Evolutionary conservation across 2,797 vertebrate species (phyloP), one percentile per base, ranked within the genome.

Genomic region (Aulostomus chinensis): DNA sequence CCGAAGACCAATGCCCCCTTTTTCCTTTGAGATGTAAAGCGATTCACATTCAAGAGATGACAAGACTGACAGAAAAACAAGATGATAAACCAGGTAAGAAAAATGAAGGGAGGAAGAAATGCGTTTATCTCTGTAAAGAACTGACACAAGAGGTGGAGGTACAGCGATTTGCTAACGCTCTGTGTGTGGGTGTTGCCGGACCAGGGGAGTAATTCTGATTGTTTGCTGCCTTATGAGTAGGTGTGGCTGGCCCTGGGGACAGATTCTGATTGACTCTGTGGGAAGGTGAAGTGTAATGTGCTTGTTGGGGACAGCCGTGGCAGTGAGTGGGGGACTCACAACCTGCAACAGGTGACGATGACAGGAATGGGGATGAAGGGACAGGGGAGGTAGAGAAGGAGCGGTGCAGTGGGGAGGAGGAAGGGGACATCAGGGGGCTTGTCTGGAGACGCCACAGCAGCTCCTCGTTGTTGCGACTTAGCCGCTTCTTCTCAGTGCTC

Each of bases 381-480:
- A 73, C 31, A 0, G 88, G 87, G 21, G 88, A 88, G 33, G 86
- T 54, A 18, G 90, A 90, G 80, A 90, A 92, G 71, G 91, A 91
- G 40, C 84, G 92, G 70, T 96, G 94, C 37, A 93, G 86, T 0
- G 94, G 94, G 0, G 95, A 94, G 0, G 93, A 83, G 0, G 92
- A 71, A 0, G 94, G 92, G 0, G 95, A 94, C 49, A 94, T 83
- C 53, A 94, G 94, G 22, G 96, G 96, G 78, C 95, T 98, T 1
- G 93, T 94, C 83, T 99, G 95, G 18, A 99, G 94, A 42, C 95
- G 97, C 97, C 96, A 99, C 41, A 99, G 90, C 30, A 99, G 90
- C 86, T 99, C 96, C 52, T 99, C 96, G 0, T 99, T 98, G 74
- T 96, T 98, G 9, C 92, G 91, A 58, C 96, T 98, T 61, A 99